phyloP scores from a whole-genome alignment of 1,140 invertebrate genomes.

The Geopemphigus sp. region DNA sequence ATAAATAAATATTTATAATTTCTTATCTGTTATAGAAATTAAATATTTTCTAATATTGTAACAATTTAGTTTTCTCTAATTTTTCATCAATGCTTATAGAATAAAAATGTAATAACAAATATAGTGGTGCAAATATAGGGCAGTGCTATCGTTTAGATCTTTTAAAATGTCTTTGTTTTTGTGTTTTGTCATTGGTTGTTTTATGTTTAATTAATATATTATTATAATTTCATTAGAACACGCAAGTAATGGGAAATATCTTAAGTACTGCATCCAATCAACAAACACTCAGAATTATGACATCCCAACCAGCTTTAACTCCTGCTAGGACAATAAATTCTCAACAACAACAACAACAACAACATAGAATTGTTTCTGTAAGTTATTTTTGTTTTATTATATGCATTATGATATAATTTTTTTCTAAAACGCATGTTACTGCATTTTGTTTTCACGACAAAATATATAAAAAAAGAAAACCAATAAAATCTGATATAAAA shows the following conservation, averaged over 20 bases:
- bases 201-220: conserved; percentile 1
- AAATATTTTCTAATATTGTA: background rate
- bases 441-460: too few relatives aligned
- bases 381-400: conserved; percentile 43
- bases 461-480: too few relatives aligned
- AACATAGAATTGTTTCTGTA: conserved; percentile 55
- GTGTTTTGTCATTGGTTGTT: background rate
- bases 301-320: conserved; percentile 51
- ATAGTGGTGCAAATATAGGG: too few relatives aligned
- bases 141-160: too few relatives aligned
- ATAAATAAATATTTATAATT: background rate
- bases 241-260: conserved; percentile 45
- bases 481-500: too few relatives aligned
- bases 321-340: conserved; percentile 37
- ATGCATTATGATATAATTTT: too few relatives aligned
- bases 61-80: background rate
- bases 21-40: too few relatives aligned
- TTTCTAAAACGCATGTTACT: too few relatives aligned
- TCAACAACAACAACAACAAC: conserved; percentile 54
- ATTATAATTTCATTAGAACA: conserved; percentile 31
- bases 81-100: background rate
- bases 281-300: conserved; percentile 51
- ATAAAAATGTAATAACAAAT: too few relatives aligned
- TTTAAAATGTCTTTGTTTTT: too few relatives aligned
- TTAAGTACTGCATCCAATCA: conserved; percentile 25